A percentile compares a stretch with the other conserved stretches of the same genome.
Conservation (phyloP, 2,888 invertebrate genomes). For the Tuta absoluta region DNA sequence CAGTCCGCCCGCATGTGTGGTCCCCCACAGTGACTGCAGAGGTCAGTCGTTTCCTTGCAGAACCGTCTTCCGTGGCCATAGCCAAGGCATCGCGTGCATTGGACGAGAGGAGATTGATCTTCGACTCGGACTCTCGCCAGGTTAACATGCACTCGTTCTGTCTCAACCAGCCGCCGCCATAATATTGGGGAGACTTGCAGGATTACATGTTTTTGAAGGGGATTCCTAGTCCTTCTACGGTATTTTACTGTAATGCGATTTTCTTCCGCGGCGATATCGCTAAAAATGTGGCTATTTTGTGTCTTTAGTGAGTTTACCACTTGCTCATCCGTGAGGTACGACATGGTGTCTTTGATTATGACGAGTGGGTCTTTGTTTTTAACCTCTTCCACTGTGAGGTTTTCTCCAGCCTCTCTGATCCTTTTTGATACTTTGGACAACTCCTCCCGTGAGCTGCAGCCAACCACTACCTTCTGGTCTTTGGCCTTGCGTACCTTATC, state of each 20-base stretch:
- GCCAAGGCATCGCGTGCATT: slow-evolving; percentile 22
- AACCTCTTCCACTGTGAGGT: background rate
- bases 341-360: background rate
- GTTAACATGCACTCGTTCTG: slow-evolving; percentile 2
- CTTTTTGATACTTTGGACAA: background rate
- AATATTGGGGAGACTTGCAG: background rate
- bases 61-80: slow-evolving; percentile 22
- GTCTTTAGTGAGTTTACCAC: background rate
- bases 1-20: slow-evolving; percentile 20
- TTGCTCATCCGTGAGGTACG: slow-evolving; percentile 7
- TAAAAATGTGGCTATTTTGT: slow-evolving; percentile 8
- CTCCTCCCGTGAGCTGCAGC: background rate
- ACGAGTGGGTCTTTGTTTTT: slow-evolving; percentile 15
- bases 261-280: background rate
- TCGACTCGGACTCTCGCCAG: slow-evolving; percentile 1
- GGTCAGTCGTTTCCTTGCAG: slow-evolving; percentile 11
- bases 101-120: slow-evolving; percentile 25
- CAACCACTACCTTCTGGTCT: background rate
- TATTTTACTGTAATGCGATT: background rate
- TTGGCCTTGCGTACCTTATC: background rate
- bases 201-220: background rate
- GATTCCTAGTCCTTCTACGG: slow-evolving; percentile 1
- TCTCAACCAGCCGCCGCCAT: background rate
- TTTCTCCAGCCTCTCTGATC: background rate
- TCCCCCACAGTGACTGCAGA: slow-evolving; percentile 28